phyloP scores from a whole-genome alignment of 2,113 vertebrate genomes.

The Sciurus niger region DNA sequence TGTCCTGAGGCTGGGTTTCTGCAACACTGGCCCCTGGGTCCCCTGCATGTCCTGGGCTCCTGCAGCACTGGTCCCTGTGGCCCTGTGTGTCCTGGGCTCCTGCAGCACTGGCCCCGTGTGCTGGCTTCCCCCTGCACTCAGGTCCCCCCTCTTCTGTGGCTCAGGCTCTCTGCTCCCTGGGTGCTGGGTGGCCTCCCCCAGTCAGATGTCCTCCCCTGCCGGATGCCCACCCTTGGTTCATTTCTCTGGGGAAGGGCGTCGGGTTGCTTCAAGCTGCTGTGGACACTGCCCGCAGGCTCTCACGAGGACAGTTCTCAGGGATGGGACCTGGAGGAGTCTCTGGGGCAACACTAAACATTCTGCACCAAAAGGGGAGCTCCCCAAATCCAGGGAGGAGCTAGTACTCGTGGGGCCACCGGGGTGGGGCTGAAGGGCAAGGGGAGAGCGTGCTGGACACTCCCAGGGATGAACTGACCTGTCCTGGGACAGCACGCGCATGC shows the following conservation, averaged over 20 bases:
- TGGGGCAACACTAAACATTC: background rate
- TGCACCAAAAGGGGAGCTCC: background rate
- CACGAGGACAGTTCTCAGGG: background rate
- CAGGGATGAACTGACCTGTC: background rate
- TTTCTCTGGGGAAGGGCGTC: too few species aligned
- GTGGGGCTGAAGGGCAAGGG: background rate
- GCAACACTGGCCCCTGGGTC: too few species aligned
- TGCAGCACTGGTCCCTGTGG: too few species aligned
- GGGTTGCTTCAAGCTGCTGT: background rate
- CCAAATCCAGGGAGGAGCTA: too few species aligned
- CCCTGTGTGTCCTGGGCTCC: too few species aligned
- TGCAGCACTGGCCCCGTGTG: accelerated
- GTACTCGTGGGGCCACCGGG: accelerated
- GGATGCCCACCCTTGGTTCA: too few species aligned
- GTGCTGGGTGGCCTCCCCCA: accelerated
- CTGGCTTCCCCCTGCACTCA: accelerated
- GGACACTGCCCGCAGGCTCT: background rate
- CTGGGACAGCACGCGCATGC: accelerated
- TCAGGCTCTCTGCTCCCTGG: accelerated
- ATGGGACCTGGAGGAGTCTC: too few species aligned
- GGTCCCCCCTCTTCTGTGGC: accelerated
- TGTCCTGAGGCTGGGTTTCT: background rate
- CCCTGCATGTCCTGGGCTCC: background rate
- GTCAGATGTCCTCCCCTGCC: too few species aligned
- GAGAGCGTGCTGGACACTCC: accelerated